Percentiles rank a stretch among this genome's conserved stretches.
phyloP scores from a whole-genome alignment of 2,888 invertebrate genomes.

The Yponomeuta cagnagella region DNA sequence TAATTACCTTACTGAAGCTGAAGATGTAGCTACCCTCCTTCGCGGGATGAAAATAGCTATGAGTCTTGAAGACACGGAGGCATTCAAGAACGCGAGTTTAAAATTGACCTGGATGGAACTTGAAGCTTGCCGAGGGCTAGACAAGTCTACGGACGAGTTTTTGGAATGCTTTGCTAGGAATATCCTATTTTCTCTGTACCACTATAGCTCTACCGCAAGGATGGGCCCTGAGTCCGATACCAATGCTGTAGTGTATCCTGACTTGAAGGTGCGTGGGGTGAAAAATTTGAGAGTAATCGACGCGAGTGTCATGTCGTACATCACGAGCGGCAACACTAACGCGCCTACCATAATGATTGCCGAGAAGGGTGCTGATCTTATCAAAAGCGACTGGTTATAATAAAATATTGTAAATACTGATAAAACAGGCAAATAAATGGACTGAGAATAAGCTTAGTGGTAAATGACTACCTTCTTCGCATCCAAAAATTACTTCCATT shows the following conservation, averaged over 20 bases:
- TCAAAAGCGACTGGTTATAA: conserved; percentile 70
- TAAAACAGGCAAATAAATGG: no score
- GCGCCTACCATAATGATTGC: conserved; percentile 79
- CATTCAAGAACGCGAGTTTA: conserved; percentile 38
- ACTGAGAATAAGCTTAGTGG: no score
- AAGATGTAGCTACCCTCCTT: conserved; percentile 55
- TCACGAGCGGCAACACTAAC: conserved; percentile 78
- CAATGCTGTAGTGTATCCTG: conserved; percentile 73
- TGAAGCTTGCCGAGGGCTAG: conserved; percentile 39
- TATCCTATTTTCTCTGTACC: conserved; percentile 75
- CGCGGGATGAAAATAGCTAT: conserved; percentile 31
- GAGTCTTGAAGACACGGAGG: conserved; percentile 37
- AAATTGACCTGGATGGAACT: conserved; percentile 45
- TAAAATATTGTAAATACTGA: no score
- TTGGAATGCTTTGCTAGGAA: conserved; percentile 42
- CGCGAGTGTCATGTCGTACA: conserved; percentile 79
- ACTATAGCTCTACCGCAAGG: conserved; percentile 80
- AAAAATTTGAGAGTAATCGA: conserved; percentile 77
- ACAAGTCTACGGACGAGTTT: conserved; percentile 36
- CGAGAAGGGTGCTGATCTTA: conserved; percentile 79
- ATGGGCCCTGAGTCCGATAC: conserved; percentile 73
- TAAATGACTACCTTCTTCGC: no score
- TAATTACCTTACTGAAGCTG: conserved; percentile 75
- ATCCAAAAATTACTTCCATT: no score
- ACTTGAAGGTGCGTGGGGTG: conserved; percentile 70